A percentile compares a stretch with the other conserved stretches of the same genome.
These are phyloP conservation scores for Platyrinchus mystaceus DNA, from an alignment of 2,797 vertebrate genomes.

Conservation along the genomic window DNA sequence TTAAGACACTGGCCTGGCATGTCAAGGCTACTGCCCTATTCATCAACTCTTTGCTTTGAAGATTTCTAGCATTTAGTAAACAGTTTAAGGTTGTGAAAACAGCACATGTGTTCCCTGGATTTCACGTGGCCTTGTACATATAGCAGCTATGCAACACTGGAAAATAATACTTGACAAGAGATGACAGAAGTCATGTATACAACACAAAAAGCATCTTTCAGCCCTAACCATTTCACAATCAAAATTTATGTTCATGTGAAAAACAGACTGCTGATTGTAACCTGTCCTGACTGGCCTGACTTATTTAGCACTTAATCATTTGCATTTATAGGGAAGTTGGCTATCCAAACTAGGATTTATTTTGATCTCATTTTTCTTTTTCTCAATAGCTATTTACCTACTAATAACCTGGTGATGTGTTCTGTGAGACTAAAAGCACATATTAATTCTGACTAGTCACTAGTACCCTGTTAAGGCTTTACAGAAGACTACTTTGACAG, in stretches of 20 bases:
- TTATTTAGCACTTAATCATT: constrained; percentile 10
- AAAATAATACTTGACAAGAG: constrained; percentile 31
- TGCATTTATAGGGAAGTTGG: not conserved
- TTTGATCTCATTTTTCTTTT: constrained; percentile 25
- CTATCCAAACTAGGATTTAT: not conserved
- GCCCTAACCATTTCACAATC: not conserved
- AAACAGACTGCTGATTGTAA: not conserved
- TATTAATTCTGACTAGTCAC: not conserved
- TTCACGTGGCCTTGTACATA: constrained; percentile 5
- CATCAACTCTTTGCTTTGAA: constrained; percentile 42
- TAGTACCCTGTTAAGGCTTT: not conserved
- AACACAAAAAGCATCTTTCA: not conserved
- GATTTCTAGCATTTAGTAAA: constrained; percentile 45
- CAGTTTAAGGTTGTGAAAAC: constrained; percentile 41
- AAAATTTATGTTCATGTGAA: constrained; percentile 15
- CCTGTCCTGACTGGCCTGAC: not conserved
- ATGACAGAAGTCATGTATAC: not conserved
- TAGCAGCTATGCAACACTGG: not conserved
- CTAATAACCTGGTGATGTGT: not conserved
- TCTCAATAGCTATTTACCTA: not conserved
- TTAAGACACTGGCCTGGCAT: not conserved
- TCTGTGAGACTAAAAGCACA: not conserved
- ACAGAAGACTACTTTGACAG: not conserved
- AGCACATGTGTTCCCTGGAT: not conserved
- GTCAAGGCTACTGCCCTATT: constrained; percentile 42